These are phyloP conservation scores for Lepilemur septentrionalis DNA, from an alignment of 2,797 vertebrate genomes.

Conservation along the genomic window DNA sequence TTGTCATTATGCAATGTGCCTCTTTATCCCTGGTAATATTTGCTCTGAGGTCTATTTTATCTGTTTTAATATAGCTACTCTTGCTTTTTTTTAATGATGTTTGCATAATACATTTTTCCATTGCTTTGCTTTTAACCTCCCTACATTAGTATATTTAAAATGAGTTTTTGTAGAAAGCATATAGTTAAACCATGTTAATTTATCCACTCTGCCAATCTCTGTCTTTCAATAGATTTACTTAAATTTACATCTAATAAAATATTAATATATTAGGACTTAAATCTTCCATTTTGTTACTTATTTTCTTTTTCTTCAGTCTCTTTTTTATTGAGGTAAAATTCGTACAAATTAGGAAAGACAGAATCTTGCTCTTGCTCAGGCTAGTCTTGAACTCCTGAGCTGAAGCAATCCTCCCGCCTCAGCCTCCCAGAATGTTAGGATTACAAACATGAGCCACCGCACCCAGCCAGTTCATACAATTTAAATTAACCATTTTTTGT, in stretches of 20 bases:
- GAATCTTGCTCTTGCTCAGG: too few species aligned
- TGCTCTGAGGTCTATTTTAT: neutral
- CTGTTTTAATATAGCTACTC: neutral
- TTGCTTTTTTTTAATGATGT: slow-evolving; percentile 13
- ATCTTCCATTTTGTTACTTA: neutral
- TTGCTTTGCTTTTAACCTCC: neutral
- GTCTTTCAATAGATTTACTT: neutral
- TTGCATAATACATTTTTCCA: neutral
- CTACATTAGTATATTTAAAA: neutral
- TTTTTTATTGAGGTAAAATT: neutral
- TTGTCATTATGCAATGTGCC: neutral
- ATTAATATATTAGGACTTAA: neutral
- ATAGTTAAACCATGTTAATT: neutral
- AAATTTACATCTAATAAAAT: slow-evolving; percentile 28
- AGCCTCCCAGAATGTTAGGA: too few species aligned
- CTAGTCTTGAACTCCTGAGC: too few species aligned
- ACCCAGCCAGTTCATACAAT: neutral
- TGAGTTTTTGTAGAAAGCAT: neutral
- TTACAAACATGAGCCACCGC: too few species aligned
- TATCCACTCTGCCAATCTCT: neutral
- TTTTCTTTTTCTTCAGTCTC: neutral
- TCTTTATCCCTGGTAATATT: slow-evolving; percentile 15
- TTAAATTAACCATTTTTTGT: neutral
- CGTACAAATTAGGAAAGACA: neutral
- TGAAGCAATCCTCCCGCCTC: too few species aligned